Evolutionary conservation across 2,888 invertebrate genomes (phyloP).

Genomic region (Chirona hameri): DNA sequence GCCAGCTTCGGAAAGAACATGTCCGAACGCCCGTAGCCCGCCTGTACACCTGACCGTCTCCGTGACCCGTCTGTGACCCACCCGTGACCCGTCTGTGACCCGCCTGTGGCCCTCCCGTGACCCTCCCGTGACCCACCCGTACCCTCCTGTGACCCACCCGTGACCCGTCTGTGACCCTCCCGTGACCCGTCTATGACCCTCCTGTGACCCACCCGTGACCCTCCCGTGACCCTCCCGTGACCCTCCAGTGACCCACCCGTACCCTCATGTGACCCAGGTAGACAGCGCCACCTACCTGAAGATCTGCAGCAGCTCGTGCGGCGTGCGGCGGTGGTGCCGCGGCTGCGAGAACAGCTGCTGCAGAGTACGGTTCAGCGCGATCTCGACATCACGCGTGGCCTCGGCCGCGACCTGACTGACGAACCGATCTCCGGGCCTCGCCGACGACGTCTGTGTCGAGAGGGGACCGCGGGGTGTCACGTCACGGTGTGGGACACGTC

Average conservation of each 20-base stretch:
- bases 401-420: neutral
- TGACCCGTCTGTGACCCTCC: neutral
- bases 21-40: no score
- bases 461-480: neutral
- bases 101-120: no score
- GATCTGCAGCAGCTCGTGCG: constrained; percentile 64
- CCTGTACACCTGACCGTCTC: neutral
- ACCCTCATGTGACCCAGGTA: neutral
- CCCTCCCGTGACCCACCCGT: neutral
- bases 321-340: constrained; percentile 37
- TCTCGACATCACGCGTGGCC: constrained; percentile 1
- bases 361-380: constrained; percentile 26
- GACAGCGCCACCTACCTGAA: constrained; percentile 48
- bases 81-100: neutral
- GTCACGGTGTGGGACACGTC: no score
- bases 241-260: neutral
- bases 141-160: no score
- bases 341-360: constrained; percentile 37
- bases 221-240: no score
- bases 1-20: no score
- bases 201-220: neutral
- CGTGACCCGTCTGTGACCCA: no score
- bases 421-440: neutral
- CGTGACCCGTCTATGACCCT: no score
- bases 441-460: neutral